Evolutionary conservation across 2,113 vertebrate species (phyloP).

Genomic region (Cichladusa arquata): DNA sequence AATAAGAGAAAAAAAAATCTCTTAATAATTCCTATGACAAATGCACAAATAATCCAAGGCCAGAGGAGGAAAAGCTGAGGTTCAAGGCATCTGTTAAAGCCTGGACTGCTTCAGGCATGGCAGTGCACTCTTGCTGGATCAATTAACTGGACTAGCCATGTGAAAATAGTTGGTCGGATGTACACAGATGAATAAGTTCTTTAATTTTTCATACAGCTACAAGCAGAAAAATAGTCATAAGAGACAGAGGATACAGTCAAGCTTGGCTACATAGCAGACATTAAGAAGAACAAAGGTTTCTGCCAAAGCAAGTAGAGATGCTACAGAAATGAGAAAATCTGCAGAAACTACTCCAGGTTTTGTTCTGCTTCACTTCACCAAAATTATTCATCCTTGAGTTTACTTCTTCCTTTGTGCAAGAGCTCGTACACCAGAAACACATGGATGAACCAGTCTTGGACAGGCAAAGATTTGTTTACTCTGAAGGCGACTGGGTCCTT

Average conservation of each 20-base stretch:
- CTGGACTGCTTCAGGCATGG: conserved; percentile 29
- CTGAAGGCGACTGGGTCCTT: not conserved
- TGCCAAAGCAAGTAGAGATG: not conserved
- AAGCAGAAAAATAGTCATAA: conserved; percentile 1
- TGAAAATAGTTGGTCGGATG: conserved; percentile 24
- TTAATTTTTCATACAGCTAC: conserved; percentile 30
- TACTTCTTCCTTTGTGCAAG: not conserved
- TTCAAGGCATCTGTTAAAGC: not conserved
- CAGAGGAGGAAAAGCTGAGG: not conserved
- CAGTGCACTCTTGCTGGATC: not conserved
- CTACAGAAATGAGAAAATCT: not conserved
- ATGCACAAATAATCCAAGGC: not conserved
- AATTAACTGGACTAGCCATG: conserved; percentile 45
- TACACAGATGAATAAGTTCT: conserved; percentile 23
- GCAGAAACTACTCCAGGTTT: not conserved
- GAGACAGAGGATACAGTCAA: not conserved
- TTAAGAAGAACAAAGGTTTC: not conserved
- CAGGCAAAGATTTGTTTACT: not conserved
- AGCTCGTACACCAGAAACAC: not conserved
- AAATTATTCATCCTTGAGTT: not conserved
- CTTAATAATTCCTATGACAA: not conserved
- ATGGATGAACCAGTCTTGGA: not conserved
- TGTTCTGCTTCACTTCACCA: not conserved
- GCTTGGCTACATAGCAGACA: not conserved
- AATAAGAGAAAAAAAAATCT: not conserved